Conservation (phyloP, 37 sponge, comb jelly and placozoan genomes). For the Mnemiopsis leidyi region DNA sequence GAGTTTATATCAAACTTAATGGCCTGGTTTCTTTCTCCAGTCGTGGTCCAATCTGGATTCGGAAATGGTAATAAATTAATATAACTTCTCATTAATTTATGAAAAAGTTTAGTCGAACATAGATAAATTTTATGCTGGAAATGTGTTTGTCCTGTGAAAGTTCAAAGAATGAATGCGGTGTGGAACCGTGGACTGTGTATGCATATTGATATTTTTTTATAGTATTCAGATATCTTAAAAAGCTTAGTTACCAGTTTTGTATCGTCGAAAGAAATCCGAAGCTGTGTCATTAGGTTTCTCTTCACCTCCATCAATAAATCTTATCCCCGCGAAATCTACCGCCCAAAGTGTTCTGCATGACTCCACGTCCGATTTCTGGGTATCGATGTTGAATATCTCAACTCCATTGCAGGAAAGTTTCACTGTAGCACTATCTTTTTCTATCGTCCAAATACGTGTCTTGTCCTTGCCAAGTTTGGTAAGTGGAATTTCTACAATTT, state of each 20-base stretch:
- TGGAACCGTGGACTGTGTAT: no score
- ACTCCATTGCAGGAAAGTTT: background rate
- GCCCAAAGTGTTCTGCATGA: background rate
- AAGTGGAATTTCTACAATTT: background rate
- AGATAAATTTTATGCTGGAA: no score
- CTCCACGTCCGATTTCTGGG: background rate
- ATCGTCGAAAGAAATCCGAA: background rate
- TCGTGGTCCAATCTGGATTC: background rate
- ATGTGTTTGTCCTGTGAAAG: no score
- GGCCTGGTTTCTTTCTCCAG: background rate
- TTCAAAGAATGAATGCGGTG: no score
- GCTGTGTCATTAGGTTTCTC: background rate
- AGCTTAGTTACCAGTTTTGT: background rate
- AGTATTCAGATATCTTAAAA: no score
- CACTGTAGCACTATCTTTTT: background rate
- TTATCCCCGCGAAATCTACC: background rate
- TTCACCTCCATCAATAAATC: background rate
- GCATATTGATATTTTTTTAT: no score
- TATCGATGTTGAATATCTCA: background rate
- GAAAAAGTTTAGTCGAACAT: no score
- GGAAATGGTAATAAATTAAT: no score
- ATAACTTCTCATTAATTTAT: no score
- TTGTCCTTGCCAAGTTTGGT: background rate
- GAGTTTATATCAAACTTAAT: background rate
- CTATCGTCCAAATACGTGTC: background rate